A percentile compares a stretch with the other conserved stretches of the same genome.
Conservation (phyloP, 1,140 invertebrate genomes). For the Trinorchestia longiramus region DNA sequence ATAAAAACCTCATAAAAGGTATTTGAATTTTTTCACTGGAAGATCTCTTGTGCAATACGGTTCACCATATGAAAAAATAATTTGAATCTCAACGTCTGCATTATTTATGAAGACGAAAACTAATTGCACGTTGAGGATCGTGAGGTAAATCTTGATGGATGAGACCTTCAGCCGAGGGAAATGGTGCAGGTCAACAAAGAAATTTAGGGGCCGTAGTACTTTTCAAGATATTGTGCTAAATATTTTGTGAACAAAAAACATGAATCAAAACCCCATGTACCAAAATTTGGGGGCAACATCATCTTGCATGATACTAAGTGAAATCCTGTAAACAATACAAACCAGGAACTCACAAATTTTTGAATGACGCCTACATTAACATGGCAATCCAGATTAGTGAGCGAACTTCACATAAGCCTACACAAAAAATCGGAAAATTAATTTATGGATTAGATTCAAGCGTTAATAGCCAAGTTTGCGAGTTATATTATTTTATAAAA, state of each 20-base stretch:
- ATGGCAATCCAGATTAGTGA: neutral
- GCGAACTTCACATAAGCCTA: neutral
- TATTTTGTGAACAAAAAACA: neutral
- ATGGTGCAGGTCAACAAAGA: neutral
- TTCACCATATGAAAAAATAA: conserved; percentile 11
- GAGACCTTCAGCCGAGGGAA: neutral
- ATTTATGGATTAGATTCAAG: no score
- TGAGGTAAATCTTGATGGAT: conserved; percentile 48
- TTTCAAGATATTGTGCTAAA: neutral
- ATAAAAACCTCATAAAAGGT: neutral
- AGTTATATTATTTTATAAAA: neutral
- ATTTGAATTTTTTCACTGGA: neutral
- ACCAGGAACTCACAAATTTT: no score
- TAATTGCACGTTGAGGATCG: conserved; percentile 35
- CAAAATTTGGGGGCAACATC: neutral
- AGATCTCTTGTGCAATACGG: neutral
- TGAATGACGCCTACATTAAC: neutral
- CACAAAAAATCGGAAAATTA: no score
- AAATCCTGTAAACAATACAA: neutral
- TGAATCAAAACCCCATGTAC: neutral
- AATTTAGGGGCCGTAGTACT: neutral
- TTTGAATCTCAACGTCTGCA: conserved; percentile 46
- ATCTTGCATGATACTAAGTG: neutral
- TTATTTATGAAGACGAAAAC: conserved; percentile 33
- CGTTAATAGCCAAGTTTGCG: no score